Evolutionary conservation across 2,888 invertebrate genomes (phyloP), one percentile per base, ranked within the genome.

Genomic region (Zygogramma bicolorata): DNA sequence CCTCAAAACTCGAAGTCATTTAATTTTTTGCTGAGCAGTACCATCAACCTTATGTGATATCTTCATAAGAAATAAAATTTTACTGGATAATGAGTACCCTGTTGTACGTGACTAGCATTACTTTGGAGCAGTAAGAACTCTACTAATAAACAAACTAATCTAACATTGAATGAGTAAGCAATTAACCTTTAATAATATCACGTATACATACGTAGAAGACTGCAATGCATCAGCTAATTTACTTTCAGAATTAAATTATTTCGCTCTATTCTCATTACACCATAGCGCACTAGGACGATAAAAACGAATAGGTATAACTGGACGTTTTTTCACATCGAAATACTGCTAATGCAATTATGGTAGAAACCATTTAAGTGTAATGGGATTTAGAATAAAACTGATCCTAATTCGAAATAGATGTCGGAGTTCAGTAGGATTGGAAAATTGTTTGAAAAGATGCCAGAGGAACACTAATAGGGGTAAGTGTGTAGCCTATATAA

Each of bases 361-460:
- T 68, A 18, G 75, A 74, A 77, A 73, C 77, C 75, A 71, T 75
- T 70, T 68, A 71, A 75, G 67, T 70, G 25, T 77, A 77, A 77
- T 77, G 70, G 75, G 77, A 76, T 77, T 77, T 73, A 53, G 40
- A 40, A 73, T 66, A 69, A 66, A 69, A 63, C 46, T 46, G 42
- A 29, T 29, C 42, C 46, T 63, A 63, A 63, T 63, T 63, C 10
- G 10, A 8, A 46, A 46, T 63, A 42, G 29, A 29, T 42, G 20
- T 10, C 4, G 29, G 29, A 40, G 25, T 46, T 27, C 46, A 49
- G 8, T 61, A 31, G 20, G 20, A 0, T 6, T 29, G 18, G 31
- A n/a, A n/a, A 20, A 15, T 29, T 59, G 59, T 29, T 34, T 29
- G 18, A 59, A 59, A 5, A 7, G 7, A 59, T 20, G 18, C 13